These are phyloP conservation scores for Pherbina coryleti DNA, from an alignment of 2,888 invertebrate genomes.

Conservation along the genomic window DNA sequence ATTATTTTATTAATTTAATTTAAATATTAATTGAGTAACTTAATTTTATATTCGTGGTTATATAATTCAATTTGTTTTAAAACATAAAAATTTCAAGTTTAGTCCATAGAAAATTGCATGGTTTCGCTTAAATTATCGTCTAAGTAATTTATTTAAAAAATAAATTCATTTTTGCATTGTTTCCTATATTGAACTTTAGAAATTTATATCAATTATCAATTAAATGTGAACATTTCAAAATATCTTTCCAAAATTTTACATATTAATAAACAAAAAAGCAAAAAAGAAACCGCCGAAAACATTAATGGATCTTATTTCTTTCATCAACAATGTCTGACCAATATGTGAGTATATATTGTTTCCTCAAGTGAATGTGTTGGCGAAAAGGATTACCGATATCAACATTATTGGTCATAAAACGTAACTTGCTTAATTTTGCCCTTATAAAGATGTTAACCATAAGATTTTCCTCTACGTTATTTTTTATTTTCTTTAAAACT, in stretches of 20 bases:
- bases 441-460: no score
- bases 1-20: not conserved
- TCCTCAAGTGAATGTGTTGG: no score
- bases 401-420: no score
- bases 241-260: slow-evolving; percentile 2
- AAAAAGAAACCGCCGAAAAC: not conserved
- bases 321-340: no score
- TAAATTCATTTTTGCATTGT: not conserved
- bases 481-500: no score
- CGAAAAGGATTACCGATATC: no score
- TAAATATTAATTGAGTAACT: not conserved
- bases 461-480: no score
- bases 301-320: no score
- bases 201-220: not conserved
- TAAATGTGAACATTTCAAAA: not conserved
- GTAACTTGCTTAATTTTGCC: no score
- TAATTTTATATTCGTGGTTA: not conserved
- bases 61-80: not conserved
- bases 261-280: not conserved
- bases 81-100: not conserved
- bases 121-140: not conserved
- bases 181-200: not conserved
- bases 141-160: slow-evolving; percentile 4
- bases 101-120: not conserved
- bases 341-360: no score